Percentiles rank a stretch among this genome's conserved stretches.
Conservation (phyloP, 2,113 vertebrate species). For the Entosphenus tridentatus region DNA sequence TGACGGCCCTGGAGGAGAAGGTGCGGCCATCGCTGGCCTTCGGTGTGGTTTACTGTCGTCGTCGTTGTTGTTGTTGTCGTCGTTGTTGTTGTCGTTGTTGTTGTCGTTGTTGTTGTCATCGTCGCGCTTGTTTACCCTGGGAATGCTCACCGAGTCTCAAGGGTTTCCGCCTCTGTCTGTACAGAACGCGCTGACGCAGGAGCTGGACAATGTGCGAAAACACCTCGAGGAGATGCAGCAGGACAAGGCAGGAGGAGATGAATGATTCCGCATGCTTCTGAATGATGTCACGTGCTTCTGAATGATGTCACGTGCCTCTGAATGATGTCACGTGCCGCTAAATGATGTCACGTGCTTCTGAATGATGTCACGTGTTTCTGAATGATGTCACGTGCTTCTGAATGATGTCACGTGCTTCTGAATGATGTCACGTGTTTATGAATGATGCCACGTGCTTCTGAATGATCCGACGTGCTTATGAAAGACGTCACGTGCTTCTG, state of each 20-base stretch:
- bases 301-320: no score
- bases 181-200: constrained; percentile 69
- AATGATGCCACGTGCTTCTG: no score
- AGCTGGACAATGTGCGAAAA: constrained; percentile 73
- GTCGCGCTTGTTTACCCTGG: neutral
- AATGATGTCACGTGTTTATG: no score
- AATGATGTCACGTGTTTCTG: no score
- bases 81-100: neutral
- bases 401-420: no score
- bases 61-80: neutral
- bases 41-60: neutral
- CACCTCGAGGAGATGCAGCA: constrained; percentile 72
- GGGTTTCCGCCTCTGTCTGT: constrained; percentile 11
- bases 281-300: no score
- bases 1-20: constrained; percentile 86
- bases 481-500: no score
- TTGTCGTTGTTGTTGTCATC: no score
- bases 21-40: constrained; percentile 15
- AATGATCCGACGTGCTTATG: no score
- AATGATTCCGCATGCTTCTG: neutral
- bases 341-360: no score
- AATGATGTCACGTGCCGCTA: no score
- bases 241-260: constrained; percentile 36
- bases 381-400: no score
- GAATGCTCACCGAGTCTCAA: neutral